Conservation (phyloP, 1,140 invertebrate species). For the Diabrotica undecimpunctata region DNA sequence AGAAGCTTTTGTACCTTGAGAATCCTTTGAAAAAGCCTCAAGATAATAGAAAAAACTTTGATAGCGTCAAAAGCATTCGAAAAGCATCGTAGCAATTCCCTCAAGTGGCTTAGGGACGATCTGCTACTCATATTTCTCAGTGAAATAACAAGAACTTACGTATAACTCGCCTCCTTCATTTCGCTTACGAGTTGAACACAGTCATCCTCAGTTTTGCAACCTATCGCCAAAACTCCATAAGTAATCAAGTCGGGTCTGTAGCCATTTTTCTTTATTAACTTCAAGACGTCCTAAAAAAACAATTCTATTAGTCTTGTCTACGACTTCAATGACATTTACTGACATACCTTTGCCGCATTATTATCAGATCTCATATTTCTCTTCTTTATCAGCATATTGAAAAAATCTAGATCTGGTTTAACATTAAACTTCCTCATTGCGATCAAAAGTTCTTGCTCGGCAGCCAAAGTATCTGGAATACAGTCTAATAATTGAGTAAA, state of each 20-base stretch:
- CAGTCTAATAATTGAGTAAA: conserved; percentile 72
- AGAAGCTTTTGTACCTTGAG: too few species aligned
- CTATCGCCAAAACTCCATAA: conserved; percentile 78
- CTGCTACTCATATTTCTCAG: too few species aligned
- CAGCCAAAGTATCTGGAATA: conserved; percentile 59
- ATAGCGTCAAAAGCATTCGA: neutral
- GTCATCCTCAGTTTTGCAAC: conserved; percentile 61
- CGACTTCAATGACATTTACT: neutral
- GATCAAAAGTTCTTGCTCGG: conserved; percentile 64
- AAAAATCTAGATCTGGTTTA: conserved; percentile 74
- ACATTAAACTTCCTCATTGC: conserved; percentile 58
- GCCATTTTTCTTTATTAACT: conserved; percentile 57
- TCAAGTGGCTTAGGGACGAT: too few species aligned
- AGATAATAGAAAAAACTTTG: neutral
- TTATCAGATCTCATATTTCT: conserved; percentile 64
- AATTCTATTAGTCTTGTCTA: neutral
- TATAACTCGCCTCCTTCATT: conserved; percentile 63
- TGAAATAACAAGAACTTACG: conserved; percentile 46
- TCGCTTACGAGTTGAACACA: conserved; percentile 62
- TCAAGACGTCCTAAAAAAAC: conserved; percentile 32
- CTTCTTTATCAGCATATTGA: conserved; percentile 82
- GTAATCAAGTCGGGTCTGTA: conserved; percentile 74
- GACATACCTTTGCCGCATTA: conserved; percentile 62
- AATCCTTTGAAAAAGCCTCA: too few species aligned
- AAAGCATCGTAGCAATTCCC: too few species aligned